A percentile compares a stretch with the other conserved stretches of the same genome.
These are phyloP conservation scores for Brevimyrus niger DNA, from an alignment of 2,113 vertebrate genomes.

Conservation along the genomic window DNA sequence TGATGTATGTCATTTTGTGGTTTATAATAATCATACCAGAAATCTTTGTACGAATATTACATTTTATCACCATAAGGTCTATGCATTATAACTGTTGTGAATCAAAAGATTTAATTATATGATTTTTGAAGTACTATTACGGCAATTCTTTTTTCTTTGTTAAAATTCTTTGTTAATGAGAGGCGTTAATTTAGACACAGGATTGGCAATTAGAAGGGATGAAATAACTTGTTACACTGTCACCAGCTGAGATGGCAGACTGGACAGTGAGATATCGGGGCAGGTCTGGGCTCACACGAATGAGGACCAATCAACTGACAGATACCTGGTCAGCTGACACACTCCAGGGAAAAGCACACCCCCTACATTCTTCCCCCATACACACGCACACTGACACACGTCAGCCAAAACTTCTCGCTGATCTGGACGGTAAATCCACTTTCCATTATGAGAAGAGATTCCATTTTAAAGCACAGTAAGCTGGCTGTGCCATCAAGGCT, in stretches of 20 bases:
- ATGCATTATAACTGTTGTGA: neutral
- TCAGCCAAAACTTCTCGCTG: neutral
- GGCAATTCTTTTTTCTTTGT: neutral
- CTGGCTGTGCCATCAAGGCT: neutral
- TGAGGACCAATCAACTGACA: neutral
- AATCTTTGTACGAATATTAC: neutral
- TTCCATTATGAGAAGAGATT: neutral
- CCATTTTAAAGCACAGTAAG: neutral
- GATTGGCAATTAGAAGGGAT: neutral
- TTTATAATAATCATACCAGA: neutral
- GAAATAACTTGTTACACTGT: neutral
- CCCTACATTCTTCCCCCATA: neutral
- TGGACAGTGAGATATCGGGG: neutral
- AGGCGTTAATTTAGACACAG: neutral
- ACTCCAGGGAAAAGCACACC: neutral
- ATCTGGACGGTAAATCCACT: neutral
- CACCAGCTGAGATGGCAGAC: neutral
- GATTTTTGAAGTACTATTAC: neutral
- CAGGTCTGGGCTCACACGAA: neutral
- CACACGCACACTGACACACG: neutral
- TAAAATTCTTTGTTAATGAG: neutral
- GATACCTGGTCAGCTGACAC: neutral
- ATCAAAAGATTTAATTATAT: neutral
- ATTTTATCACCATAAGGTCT: neutral
- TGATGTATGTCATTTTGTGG: neutral